Base-by-base conservation (phyloP, 2,113 vertebrate genomes). In the Vidua chalybeata region DNA sequence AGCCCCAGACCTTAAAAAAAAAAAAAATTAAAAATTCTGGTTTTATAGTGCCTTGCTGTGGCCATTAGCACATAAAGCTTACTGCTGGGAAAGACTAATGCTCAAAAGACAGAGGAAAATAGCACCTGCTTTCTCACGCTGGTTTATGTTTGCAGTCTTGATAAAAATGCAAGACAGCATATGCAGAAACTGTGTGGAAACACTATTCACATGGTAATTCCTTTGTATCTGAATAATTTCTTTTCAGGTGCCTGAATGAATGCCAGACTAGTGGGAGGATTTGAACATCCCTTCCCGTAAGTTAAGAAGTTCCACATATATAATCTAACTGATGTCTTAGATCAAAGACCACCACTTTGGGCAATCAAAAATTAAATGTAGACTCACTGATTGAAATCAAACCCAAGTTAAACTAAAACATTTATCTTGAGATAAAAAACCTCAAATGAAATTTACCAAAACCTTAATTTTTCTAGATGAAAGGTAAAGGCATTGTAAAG, bases 111-210 rank as follows among this genome's bases (percentile, higher is more conserved):
- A 97, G 51, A 82, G 63, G 59, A 58, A 91, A 97, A 97, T 83
- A 94, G 52, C 97, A 98, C 97, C 97, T 98, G 98, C 95, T 98
- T 98, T 98, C 97, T 98, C 98, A 98, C 92, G 95, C 96, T 97
- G 82, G 96, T 96, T 92, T 92, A 89, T 97, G 90, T 97, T 97
- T 97, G 94, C 93, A n/a, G 35, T 97, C 97, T 97, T 96, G 95
- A 97, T 97, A 97, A 98, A 98, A 98, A 98, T 98, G 93, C 98
- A 97, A 95, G 97, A 80, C 86, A 93, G 94, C 95, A 93, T 96
- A 98, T 96, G 90, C 95, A 97, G 97, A 98, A 97, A 97, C 94
- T 89, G 92, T 95, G 84, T 20, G 5, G 97, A 97, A 97, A 87
- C 71, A 48, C 95, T 95, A 98, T 98, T 98, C 97, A 98, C 94